These are phyloP conservation scores for Melanotaenia pygmaea DNA, from an alignment of 2,797 vertebrate species.

Conservation along the genomic window DNA sequence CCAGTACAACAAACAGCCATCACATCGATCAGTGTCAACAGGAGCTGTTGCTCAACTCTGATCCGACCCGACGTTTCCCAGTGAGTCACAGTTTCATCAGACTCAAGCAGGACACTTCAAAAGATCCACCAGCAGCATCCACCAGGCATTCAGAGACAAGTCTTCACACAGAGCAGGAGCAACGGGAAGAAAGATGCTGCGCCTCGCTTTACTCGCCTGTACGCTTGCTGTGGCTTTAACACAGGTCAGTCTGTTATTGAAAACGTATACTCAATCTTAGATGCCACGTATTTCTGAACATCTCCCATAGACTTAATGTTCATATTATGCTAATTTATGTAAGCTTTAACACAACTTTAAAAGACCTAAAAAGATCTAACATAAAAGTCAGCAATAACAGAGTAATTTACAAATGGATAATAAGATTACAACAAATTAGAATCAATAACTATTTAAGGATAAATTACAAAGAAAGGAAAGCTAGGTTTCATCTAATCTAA, in stretches of 20 bases:
- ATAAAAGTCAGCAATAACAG: too few relatives aligned
- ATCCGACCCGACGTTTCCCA: conserved; percentile 1
- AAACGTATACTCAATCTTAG: background rate
- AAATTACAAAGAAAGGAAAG: too few relatives aligned
- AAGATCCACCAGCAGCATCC: background rate
- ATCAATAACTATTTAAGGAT: too few relatives aligned
- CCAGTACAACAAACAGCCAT: conserved; percentile 24
- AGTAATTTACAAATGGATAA: too few relatives aligned
- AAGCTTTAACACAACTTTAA: too few relatives aligned
- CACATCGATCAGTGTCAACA: background rate
- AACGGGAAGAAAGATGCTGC: conserved; percentile 32
- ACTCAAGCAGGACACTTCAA: conserved; percentile 37
- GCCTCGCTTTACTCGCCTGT: conserved; percentile 3
- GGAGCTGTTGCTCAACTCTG: conserved; percentile 26
- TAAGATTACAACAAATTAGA: too few relatives aligned
- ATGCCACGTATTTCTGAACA: too few relatives aligned
- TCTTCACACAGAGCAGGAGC: background rate
- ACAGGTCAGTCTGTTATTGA: conserved; percentile 35
- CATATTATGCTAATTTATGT: too few relatives aligned
- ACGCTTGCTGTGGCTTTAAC: conserved; percentile 8
- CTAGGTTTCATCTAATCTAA: too few relatives aligned
- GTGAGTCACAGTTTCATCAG: conserved; percentile 22
- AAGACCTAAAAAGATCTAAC: too few relatives aligned
- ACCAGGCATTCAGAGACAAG: conserved; percentile 29
- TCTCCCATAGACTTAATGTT: too few relatives aligned